phyloP scores from a whole-genome alignment of 2,888 invertebrate species.

The Eristalis arbustorum region DNA sequence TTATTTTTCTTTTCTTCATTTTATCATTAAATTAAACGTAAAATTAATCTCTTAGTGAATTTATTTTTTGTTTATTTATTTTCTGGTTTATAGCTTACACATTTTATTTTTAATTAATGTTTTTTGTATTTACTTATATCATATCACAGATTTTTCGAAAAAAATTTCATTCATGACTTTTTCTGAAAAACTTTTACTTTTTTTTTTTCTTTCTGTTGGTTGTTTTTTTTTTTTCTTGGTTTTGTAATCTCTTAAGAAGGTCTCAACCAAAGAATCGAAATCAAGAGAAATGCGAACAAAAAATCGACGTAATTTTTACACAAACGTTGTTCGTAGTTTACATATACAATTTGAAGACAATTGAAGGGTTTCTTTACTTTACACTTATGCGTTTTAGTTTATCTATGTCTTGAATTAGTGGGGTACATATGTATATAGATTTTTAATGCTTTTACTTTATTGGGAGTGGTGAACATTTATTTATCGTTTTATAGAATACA shows the following conservation, averaged over 20 bases:
- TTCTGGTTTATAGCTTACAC: conserved; percentile 47
- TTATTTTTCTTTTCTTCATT: neutral
- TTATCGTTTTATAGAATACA: conserved; percentile 42
- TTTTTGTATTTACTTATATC: conserved; percentile 70
- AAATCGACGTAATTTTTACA: conserved; percentile 1
- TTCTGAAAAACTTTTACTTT: conserved; percentile 53
- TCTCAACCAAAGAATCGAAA: neutral
- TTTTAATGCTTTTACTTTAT: conserved; percentile 1
- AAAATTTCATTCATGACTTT: conserved; percentile 70
- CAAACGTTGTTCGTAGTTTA: conserved; percentile 30
- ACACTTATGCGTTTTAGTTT: conserved; percentile 47
- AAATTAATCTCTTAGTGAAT: conserved; percentile 55
- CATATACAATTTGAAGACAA: conserved; percentile 65
- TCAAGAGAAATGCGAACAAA: neutral
- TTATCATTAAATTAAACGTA: conserved; percentile 23
- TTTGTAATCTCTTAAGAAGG: neutral
- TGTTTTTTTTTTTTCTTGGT: neutral
- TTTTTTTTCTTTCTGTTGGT: too few relatives aligned
- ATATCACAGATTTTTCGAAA: conserved; percentile 79
- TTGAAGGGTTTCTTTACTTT: conserved; percentile 48
- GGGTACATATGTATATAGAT: neutral
- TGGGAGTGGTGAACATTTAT: conserved; percentile 46
- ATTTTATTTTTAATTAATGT: conserved; percentile 22
- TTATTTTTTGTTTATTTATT: conserved; percentile 18
- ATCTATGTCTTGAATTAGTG: conserved; percentile 34